These are phyloP conservation scores for Ceratina japonica DNA, from an alignment of 1,140 invertebrate genomes.

Conservation along the genomic window DNA sequence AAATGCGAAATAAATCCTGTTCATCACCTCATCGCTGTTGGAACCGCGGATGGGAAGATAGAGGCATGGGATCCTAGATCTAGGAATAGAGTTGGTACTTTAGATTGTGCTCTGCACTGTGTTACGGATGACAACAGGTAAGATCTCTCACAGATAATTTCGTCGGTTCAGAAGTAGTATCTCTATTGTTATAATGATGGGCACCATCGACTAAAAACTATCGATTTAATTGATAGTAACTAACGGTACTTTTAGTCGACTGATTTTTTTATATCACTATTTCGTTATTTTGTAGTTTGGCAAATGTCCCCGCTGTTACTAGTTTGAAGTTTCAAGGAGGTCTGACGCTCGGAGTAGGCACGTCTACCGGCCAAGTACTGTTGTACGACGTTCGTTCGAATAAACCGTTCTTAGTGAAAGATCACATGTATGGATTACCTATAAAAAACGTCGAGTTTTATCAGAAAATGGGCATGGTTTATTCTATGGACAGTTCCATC, in stretches of 20 bases:
- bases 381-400: slow-evolving; percentile 96
- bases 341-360: slow-evolving; percentile 94
- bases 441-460: slow-evolving; percentile 96
- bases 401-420: slow-evolving; percentile 94
- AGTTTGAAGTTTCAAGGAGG: slow-evolving; percentile 90
- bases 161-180: background rate
- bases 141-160: slow-evolving; percentile 40
- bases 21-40: slow-evolving; percentile 92
- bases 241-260: too few species aligned
- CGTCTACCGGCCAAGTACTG: slow-evolving; percentile 94
- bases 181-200: too few species aligned
- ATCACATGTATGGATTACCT: slow-evolving; percentile 96
- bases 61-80: slow-evolving; percentile 97
- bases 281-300: slow-evolving; percentile 34
- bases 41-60: slow-evolving; percentile 94
- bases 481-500: slow-evolving; percentile 95
- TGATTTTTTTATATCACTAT: too few species aligned
- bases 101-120: slow-evolving; percentile 92
- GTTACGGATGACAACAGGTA: slow-evolving; percentile 82
- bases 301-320: slow-evolving; percentile 86
- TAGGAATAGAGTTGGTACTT: slow-evolving; percentile 85
- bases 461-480: slow-evolving; percentile 88
- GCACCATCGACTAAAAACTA: too few species aligned
- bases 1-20: slow-evolving; percentile 92
- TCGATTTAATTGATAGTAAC: too few species aligned